These are phyloP conservation scores for Rhynchomys soricoides DNA, from an alignment of 2,113 vertebrate genomes.

Conservation along the genomic window DNA sequence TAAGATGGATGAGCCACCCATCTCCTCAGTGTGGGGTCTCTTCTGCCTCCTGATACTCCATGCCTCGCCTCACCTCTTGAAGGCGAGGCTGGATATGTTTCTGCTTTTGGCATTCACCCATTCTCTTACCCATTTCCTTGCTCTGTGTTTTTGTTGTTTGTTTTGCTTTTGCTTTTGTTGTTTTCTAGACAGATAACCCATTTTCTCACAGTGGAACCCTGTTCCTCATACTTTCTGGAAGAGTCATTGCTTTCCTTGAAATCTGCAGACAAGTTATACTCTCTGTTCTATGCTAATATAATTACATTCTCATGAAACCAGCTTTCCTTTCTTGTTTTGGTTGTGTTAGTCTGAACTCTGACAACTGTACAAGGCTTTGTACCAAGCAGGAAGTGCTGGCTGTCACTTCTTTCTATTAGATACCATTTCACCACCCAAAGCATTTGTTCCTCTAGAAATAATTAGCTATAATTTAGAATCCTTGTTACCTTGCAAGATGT, in stretches of 20 bases:
- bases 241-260: not conserved
- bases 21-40: accelerated
- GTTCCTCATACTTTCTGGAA: not conserved
- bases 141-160: not conserved
- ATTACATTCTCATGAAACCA: not conserved
- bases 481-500: not conserved
- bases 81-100: not conserved
- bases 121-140: not conserved
- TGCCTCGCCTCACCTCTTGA: not conserved
- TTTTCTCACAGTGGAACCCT: not conserved
- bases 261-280: not conserved
- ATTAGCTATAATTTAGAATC: conserved; percentile 25
- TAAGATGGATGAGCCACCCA: not conserved
- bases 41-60: no score
- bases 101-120: not conserved
- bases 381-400: not conserved
- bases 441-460: not conserved
- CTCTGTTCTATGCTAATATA: not conserved
- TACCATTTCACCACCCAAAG: not conserved
- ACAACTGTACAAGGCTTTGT: not conserved
- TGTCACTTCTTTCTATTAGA: not conserved
- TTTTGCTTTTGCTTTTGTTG: not conserved
- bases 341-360: not conserved
- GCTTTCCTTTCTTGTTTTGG: conserved; percentile 12
- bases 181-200: not conserved